These are phyloP conservation scores for Xenops minutus DNA, from an alignment of 2,797 vertebrate species.

Conservation along the genomic window DNA sequence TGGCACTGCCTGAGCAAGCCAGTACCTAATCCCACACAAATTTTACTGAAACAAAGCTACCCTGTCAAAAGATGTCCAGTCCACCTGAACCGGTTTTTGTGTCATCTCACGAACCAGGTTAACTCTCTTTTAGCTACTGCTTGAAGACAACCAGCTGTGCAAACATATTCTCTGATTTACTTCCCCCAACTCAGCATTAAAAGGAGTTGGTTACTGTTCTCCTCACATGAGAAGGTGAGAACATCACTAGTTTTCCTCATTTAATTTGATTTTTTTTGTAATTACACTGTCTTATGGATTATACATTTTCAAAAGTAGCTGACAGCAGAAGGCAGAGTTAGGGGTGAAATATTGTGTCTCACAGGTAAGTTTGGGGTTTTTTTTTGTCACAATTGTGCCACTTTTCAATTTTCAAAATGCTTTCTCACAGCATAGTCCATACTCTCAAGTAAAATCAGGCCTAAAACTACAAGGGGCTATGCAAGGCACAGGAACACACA, in stretches of 20 bases:
- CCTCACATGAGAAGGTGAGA: not conserved
- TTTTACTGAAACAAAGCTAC: not conserved
- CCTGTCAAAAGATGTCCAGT: not conserved
- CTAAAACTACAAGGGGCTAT: not conserved
- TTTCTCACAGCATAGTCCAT: not conserved
- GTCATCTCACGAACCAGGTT: not conserved
- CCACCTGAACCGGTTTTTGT: not conserved
- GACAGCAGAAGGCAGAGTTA: not conserved
- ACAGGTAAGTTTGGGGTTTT: not conserved
- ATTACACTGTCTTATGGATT: not conserved
- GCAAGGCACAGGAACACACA: not conserved
- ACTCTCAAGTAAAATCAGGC: not conserved
- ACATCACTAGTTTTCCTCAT: not conserved
- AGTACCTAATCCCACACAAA: not conserved
- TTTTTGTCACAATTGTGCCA: not conserved
- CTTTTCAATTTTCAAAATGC: not conserved
- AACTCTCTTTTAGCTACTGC: not conserved
- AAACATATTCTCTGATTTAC: not conserved
- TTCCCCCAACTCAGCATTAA: not conserved
- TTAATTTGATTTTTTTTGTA: not conserved
- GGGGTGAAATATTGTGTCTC: not conserved
- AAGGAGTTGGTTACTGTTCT: not conserved
- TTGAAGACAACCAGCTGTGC: not conserved
- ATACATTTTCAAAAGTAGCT: not conserved
- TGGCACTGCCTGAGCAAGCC: not conserved